Evolutionary conservation across 1,140 invertebrate genomes (phyloP), one percentile per base, ranked within the genome.

Genomic region (Daktulosphaira vitifoliae): DNA sequence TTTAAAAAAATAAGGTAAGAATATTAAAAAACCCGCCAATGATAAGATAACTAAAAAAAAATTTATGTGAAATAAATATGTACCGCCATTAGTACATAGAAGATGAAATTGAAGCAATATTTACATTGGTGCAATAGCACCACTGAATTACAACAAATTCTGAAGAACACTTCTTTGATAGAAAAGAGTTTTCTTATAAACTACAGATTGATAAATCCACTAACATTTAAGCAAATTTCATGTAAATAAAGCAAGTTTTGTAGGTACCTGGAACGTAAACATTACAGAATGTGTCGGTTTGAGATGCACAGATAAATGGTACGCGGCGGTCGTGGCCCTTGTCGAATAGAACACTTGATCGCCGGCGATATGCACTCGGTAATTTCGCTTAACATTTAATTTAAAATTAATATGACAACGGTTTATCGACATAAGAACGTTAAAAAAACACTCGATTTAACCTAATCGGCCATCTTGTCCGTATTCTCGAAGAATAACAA

Each of bases 201-300:
- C 38, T 44, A 59, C 22, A 46, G 39, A 59, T 23, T 44, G 54
- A 38, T 44, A 33, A 59, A 59, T 38, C 39, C 54, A 59, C 39
- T 23, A 59, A 59, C 25, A 59, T 25, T 29, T 38, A 22, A 59
- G 54, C 44, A 59, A 59, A 59, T 44, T 2, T 44, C 22, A 59
- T 42, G 54, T 59, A 59, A 59, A 59, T 59, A 59, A 46, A n/a
- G 26, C 16, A 46, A 59, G 25, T 59, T 42, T 20, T 59, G 42
- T 38, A 59, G 18, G 54, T 59, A 59, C 54, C 54, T 59, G 54
- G 54, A 59, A 59, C 54, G 54, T 59, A 59, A 59, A 59, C 54
- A 59, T 59, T 59, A 59, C 54, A 33, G 54, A 59, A 59, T 23
- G 54, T 59, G 54, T 46, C 54, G 54, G 54, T 59, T 59, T 59